These are phyloP conservation scores for Scaptomyza flava DNA, from an alignment of 2,888 invertebrate species.

Conservation along the genomic window DNA sequence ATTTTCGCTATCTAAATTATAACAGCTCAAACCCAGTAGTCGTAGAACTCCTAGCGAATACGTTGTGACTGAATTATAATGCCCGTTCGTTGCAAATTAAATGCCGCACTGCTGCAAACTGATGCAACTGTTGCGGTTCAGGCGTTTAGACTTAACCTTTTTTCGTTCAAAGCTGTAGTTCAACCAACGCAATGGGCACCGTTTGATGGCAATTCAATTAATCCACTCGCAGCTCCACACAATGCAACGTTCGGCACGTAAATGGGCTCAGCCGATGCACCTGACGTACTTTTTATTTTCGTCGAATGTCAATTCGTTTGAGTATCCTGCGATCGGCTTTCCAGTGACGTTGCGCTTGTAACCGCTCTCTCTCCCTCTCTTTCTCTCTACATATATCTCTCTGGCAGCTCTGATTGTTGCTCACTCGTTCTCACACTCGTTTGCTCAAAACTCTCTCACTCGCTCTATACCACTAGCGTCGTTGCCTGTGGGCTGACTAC, in stretches of 20 bases:
- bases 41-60: constrained; percentile 84
- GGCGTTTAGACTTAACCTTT: constrained; percentile 3
- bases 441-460: constrained; percentile 11
- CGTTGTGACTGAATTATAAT: constrained; percentile 84
- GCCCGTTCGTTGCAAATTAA: constrained; percentile 64
- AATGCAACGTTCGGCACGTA: constrained; percentile 47
- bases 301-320: constrained; percentile 12
- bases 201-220: neutral
- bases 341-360: constrained; percentile 26
- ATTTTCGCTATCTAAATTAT: constrained; percentile 84
- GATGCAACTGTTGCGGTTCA: constrained; percentile 54
- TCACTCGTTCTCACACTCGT: constrained; percentile 19
- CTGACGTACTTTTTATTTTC: constrained; percentile 57
- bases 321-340: constrained; percentile 65
- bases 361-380: constrained; percentile 9
- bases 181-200: neutral
- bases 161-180: neutral
- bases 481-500: constrained; percentile 86
- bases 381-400: too few relatives aligned
- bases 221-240: constrained; percentile 26
- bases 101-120: constrained; percentile 54
- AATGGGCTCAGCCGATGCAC: constrained; percentile 55
- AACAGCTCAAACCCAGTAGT: constrained; percentile 82
- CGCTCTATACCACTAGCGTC: constrained; percentile 23
- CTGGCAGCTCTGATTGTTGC: constrained; percentile 22